Percentiles rank a stretch among this genome's conserved stretches.
phyloP scores from a whole-genome alignment of 2,797 vertebrate species.

The Steatocranus sp. region DNA sequence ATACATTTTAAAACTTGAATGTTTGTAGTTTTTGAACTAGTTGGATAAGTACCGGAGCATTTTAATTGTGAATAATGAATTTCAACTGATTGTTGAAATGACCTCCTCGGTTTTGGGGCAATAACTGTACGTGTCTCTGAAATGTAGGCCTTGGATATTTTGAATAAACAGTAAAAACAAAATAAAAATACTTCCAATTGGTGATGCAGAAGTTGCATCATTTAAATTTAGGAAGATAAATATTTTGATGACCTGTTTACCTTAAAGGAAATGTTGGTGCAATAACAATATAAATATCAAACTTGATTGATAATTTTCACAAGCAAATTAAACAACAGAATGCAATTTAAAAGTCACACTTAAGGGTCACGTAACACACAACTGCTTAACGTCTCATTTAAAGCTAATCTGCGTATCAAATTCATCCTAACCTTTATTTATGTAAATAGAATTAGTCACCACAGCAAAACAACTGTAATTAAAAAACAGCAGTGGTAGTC shows the following conservation, averaged over 20 bases:
- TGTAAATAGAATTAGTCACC: not conserved
- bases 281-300: not conserved
- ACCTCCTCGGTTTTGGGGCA: rapidly evolving
- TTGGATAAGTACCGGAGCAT: not conserved
- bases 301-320: not conserved
- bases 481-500: not conserved
- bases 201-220: rapidly evolving
- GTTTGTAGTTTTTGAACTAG: rapidly evolving
- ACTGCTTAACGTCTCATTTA: not conserved
- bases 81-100: not conserved
- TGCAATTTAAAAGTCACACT: not conserved
- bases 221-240: not conserved
- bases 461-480: not conserved
- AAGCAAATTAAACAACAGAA: not conserved
- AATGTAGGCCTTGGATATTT: not conserved
- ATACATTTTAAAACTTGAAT: not conserved
- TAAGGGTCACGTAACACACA: not conserved
- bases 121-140: not conserved
- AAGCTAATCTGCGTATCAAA: not conserved
- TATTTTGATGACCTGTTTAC: not conserved
- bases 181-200: not conserved
- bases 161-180: not conserved
- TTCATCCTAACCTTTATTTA: not conserved
- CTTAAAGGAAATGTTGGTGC: not conserved
- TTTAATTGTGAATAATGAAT: not conserved